Conservation (phyloP, 2,113 vertebrate species). For the Fregetta grallaria region DNA sequence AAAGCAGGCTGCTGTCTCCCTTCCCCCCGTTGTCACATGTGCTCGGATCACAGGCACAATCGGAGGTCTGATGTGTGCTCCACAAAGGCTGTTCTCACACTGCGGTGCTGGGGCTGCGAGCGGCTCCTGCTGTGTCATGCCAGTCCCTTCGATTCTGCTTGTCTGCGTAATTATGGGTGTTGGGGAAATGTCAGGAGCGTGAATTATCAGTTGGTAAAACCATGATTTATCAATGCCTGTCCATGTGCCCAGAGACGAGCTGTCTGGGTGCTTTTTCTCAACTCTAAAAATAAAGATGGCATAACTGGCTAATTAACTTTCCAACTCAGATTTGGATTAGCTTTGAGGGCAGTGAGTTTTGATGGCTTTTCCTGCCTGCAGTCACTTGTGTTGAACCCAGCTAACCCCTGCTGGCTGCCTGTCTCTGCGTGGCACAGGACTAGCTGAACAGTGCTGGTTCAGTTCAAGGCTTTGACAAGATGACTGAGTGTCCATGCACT, state of each 20-base stretch:
- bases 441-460: not conserved
- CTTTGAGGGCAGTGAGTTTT: constrained; percentile 32
- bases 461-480: not conserved
- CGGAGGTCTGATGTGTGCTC: not conserved
- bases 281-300: constrained; percentile 60
- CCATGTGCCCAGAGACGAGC: not conserved
- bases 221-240: constrained; percentile 37
- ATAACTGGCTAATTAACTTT: constrained; percentile 49
- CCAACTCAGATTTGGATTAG: not conserved
- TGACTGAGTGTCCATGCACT: not conserved
- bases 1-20: constrained; percentile 66
- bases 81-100: constrained; percentile 42
- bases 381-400: constrained; percentile 31
- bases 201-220: constrained; percentile 41
- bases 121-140: constrained; percentile 32
- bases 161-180: not conserved
- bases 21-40: constrained; percentile 32
- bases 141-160: constrained; percentile 25
- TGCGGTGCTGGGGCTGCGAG: not conserved
- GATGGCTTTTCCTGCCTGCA: constrained; percentile 34
- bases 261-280: constrained; percentile 34
- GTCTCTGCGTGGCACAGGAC: not conserved
- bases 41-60: constrained; percentile 36
- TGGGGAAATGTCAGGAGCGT: not conserved
- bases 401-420: constrained; percentile 6